A percentile compares a stretch with the other conserved stretches of the same genome.
phyloP scores from a whole-genome alignment of 1,140 invertebrate genomes.

The Venustaconcha ellipsiformis region DNA sequence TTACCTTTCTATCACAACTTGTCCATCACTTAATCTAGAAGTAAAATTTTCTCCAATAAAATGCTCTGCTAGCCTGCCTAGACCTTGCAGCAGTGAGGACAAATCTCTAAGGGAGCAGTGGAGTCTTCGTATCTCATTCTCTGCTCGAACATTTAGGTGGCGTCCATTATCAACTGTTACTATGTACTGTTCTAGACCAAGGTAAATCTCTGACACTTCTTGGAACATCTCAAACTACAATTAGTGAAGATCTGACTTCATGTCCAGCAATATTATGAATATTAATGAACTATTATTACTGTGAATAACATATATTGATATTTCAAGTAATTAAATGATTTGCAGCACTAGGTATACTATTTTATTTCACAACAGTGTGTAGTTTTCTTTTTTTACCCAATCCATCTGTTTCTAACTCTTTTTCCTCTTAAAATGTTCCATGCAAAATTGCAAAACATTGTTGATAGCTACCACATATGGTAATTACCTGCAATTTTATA shows the following conservation, averaged over 20 bases:
- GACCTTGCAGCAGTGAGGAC: conserved; percentile 75
- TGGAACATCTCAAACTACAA: conserved; percentile 66
- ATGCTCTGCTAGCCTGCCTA: conserved; percentile 74
- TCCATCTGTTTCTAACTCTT: no score
- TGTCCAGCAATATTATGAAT: neutral
- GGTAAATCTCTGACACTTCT: conserved; percentile 73
- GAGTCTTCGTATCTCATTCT: conserved; percentile 71
- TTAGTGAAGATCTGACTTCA: neutral
- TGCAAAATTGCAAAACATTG: no score
- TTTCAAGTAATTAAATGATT: neutral
- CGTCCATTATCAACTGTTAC: conserved; percentile 55
- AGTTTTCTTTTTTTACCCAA: no score
- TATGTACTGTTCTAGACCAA: conserved; percentile 70
- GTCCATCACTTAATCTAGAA: conserved; percentile 59
- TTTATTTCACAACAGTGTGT: no score
- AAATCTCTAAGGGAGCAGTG: conserved; percentile 76
- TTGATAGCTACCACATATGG: no score
- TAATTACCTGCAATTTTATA: no score
- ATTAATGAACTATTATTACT: neutral
- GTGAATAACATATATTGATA: neutral
- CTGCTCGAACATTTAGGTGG: conserved; percentile 66
- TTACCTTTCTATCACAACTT: conserved; percentile 62
- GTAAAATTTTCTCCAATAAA: conserved; percentile 72
- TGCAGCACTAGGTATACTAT: no score
- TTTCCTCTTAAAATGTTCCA: no score